Conservation (phyloP, 2,113 vertebrate species). For the Dicerorhinus sumatrensis region DNA sequence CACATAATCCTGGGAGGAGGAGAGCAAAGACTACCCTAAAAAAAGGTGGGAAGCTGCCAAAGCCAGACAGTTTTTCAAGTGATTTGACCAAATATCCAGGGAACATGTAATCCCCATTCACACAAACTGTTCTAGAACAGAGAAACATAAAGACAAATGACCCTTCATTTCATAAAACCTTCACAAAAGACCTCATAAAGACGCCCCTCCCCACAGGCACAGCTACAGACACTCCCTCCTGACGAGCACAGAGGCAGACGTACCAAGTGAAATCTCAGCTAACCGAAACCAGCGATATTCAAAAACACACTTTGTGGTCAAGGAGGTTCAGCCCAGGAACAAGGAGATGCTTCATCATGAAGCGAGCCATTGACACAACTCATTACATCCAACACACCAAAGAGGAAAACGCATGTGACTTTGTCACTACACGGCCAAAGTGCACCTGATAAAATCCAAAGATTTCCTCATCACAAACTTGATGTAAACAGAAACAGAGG, state of each 20-base stretch:
- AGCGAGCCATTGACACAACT: background rate
- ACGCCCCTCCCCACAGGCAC: too few relatives aligned
- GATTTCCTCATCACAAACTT: background rate
- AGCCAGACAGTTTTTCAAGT: background rate
- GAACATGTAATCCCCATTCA: background rate
- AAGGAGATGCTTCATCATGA: background rate
- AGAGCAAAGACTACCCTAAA: background rate
- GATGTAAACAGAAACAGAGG: background rate
- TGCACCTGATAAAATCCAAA: background rate
- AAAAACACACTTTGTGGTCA: background rate
- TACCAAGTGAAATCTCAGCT: background rate
- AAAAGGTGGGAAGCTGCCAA: background rate
- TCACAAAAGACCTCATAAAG: background rate
- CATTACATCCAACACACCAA: background rate
- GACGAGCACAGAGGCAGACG: background rate
- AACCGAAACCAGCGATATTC: background rate
- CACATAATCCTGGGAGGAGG: background rate
- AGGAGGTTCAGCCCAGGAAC: too few relatives aligned
- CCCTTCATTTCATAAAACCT: background rate
- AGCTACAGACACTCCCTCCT: background rate
- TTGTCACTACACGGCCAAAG: background rate
- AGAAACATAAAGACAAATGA: background rate
- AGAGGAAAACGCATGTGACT: too few relatives aligned
- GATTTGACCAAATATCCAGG: background rate
- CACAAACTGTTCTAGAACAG: background rate